Percentiles rank a stretch among this genome's conserved stretches.
Conservation (phyloP, 2,113 vertebrate genomes). For the Centropus unirufus region DNA sequence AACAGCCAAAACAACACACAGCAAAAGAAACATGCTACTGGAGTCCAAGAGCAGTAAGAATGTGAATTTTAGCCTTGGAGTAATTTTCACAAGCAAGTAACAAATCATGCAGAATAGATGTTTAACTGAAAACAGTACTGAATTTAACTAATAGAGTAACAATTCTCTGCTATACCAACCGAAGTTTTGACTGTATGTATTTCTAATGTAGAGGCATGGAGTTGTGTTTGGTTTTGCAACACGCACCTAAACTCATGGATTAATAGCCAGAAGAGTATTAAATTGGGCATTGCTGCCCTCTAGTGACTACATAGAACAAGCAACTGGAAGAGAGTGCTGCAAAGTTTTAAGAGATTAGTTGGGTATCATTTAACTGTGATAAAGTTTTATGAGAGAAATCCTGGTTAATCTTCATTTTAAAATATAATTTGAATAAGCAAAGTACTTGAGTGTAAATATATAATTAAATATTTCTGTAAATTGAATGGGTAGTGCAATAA, state of each 20-base stretch:
- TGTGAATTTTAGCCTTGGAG: neutral
- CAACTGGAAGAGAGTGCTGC: accelerated
- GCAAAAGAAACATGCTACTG: neutral
- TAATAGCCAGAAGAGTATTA: neutral
- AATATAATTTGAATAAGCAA: neutral
- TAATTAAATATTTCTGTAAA: neutral
- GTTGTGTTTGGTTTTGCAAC: neutral
- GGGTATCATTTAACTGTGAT: neutral
- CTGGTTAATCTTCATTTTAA: neutral
- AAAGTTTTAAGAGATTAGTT: neutral
- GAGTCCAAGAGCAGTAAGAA: neutral
- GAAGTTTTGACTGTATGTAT: slow-evolving; percentile 16
- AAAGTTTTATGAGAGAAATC: neutral
- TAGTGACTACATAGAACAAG: neutral
- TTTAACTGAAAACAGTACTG: slow-evolving; percentile 21
- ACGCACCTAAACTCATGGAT: neutral
- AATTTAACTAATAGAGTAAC: slow-evolving; percentile 10
- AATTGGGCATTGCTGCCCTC: slow-evolving; percentile 73
- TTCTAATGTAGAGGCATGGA: neutral
- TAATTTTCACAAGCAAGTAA: slow-evolving; percentile 5
- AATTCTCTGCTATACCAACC: slow-evolving; percentile 38
- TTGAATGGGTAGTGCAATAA: neutral
- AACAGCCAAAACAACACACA: neutral
- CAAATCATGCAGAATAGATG: neutral
- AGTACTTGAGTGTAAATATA: neutral